Conservation (phyloP, 2,888 invertebrate genomes). For the Branchipolynoe longqiensis region DNA sequence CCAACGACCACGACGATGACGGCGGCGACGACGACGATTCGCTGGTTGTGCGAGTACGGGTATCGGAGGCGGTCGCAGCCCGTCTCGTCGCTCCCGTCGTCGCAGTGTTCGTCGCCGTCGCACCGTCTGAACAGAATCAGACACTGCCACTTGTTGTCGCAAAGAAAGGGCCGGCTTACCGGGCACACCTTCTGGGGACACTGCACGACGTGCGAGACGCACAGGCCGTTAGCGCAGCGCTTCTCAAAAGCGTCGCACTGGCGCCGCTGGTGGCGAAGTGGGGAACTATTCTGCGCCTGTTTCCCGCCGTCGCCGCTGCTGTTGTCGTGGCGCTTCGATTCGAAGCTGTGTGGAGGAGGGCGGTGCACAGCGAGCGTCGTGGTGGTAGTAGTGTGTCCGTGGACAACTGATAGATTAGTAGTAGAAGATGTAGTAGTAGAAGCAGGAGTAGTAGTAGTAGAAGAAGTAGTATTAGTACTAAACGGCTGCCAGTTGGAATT, state of each 20-base stretch:
- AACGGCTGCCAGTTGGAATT: too few relatives aligned
- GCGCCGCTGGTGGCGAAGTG: not conserved
- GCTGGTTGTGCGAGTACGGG: slow-evolving; percentile 12
- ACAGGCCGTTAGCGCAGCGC: slow-evolving; percentile 26
- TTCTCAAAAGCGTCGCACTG: not conserved
- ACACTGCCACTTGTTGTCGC: slow-evolving; percentile 34
- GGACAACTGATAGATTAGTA: too few relatives aligned
- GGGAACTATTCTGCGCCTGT: too few relatives aligned
- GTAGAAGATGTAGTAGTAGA: too few relatives aligned
- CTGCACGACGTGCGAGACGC: not conserved
- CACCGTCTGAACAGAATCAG: not conserved
- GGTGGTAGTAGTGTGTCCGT: too few relatives aligned
- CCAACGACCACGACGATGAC: slow-evolving; percentile 19
- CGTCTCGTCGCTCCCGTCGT: slow-evolving; percentile 29
- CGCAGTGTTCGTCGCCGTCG: not conserved
- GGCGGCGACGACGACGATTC: slow-evolving; percentile 8
- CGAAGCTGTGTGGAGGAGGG: too few relatives aligned
- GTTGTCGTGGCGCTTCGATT: too few relatives aligned
- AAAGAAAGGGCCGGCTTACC: slow-evolving; percentile 4
- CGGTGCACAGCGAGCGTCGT: too few relatives aligned
- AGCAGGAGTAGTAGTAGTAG: too few relatives aligned
- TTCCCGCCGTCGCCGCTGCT: too few relatives aligned
- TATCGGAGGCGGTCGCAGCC: not conserved
- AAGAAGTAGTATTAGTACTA: too few relatives aligned
- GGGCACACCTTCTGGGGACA: slow-evolving; percentile 6